phyloP scores from a whole-genome alignment of 2,113 vertebrate species.

The Pionites leucogaster region DNA sequence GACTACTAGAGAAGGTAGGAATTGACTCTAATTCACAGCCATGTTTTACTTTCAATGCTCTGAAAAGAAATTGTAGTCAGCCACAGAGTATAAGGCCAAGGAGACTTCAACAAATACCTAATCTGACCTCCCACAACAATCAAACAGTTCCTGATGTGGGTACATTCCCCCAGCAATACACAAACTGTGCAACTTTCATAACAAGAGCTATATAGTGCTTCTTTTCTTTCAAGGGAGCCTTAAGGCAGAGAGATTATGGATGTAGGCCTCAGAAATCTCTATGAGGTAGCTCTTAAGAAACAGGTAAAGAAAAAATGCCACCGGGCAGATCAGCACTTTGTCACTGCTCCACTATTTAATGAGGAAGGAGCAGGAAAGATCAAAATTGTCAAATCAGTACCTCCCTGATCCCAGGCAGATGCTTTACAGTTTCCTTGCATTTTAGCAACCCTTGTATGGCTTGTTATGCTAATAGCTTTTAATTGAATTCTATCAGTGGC shows the following conservation, averaged over 20 bases:
- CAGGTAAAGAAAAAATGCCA: neutral
- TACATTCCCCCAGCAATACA: slow-evolving; percentile 24
- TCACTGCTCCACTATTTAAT: neutral
- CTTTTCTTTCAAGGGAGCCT: slow-evolving; percentile 1
- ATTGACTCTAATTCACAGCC: slow-evolving; percentile 1
- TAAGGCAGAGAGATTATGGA: slow-evolving; percentile 30
- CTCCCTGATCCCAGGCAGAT: neutral
- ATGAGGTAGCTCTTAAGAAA: neutral
- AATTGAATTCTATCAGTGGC: neutral
- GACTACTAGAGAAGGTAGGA: neutral
- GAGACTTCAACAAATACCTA: neutral
- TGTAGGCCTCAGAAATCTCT: slow-evolving; percentile 14
- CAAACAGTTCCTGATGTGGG: neutral
- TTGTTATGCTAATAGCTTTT: slow-evolving; percentile 44
- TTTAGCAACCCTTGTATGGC: neutral
- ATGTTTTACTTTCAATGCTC: neutral
- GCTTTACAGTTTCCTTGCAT: neutral
- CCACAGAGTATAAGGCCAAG: neutral
- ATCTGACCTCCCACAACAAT: neutral
- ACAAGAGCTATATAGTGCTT: neutral
- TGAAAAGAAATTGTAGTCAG: neutral
- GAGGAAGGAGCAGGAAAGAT: neutral
- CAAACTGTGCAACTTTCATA: slow-evolving; percentile 21
- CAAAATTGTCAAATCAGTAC: neutral
- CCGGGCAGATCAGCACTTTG: neutral